Percentiles rank a stretch among this genome's conserved stretches.
phyloP scores from a whole-genome alignment of 1,140 invertebrate genomes.

The Telenomus remus region DNA sequence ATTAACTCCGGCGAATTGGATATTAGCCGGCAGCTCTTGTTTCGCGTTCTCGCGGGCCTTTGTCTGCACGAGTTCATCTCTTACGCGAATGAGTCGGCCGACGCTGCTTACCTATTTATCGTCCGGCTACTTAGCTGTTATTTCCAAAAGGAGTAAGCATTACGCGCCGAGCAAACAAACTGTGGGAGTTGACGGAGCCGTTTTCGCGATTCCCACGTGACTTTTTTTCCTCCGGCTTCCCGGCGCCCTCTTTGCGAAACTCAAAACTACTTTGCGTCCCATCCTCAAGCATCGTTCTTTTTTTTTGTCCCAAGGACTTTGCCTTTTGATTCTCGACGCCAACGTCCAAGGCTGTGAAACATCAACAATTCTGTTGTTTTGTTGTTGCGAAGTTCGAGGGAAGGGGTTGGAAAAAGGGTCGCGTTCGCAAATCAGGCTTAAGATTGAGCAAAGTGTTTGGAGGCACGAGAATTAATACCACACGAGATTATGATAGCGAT shows the following conservation, averaged over 20 bases:
- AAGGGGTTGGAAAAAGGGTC: too few species aligned
- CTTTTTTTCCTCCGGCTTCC: conserved; percentile 44
- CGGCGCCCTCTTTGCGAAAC: conserved; percentile 19
- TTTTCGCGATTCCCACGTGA: conserved; percentile 70
- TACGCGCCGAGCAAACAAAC: conserved; percentile 38
- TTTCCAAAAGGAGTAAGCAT: conserved; percentile 59
- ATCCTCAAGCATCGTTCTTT: too few species aligned
- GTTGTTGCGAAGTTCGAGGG: too few species aligned
- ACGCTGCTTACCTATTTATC: conserved; percentile 67
- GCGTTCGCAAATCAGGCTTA: too few species aligned
- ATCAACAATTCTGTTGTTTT: too few species aligned
- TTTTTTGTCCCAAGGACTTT: too few species aligned
- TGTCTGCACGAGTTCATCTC: conserved; percentile 12
- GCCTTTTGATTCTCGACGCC: too few species aligned
- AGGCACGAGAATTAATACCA: not conserved
- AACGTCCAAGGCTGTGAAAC: too few species aligned
- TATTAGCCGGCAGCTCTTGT: conserved; percentile 40
- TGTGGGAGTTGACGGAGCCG: conserved; percentile 46
- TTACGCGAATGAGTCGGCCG: conserved; percentile 37
- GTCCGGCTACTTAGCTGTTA: conserved; percentile 61
- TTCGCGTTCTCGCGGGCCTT: conserved; percentile 30
- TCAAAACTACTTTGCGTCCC: conserved; percentile 44
- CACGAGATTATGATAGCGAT: conserved; percentile 55
- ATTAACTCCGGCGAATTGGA: conserved; percentile 52
- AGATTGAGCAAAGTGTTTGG: too few species aligned